Evolutionary conservation across 1,140 invertebrate species (phyloP), one percentile per base, ranked within the genome.

Genomic region (Drosophila novamexicana): DNA sequence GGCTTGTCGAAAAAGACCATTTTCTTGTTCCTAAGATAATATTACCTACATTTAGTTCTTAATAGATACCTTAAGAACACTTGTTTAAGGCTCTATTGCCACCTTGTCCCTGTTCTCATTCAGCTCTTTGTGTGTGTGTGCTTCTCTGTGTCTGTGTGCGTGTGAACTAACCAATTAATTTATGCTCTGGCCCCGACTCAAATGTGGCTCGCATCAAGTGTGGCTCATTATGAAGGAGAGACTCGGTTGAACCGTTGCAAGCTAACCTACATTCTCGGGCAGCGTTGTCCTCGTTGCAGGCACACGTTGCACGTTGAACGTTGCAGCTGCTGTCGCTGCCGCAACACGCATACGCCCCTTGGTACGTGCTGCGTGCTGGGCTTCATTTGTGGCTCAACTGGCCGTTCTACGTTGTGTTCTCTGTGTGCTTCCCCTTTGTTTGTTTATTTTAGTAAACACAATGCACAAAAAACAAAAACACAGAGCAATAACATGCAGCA

Each of bases 371-470:
- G 47, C 58, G 56, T 37, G 64, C 50, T 40, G 57, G 37, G 71
- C 66, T 71, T 52, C 53, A 64, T 68, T 76, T 75, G 56, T 58
- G 49, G 42, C 39, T 32, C 72, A 56, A 68, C 62, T 79, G 53
- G 8, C 61, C 44, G 42, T 18, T 59, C 42, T 14, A 32, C 47
- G 37, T 44, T 50, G 16, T 36, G 39, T 44, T 61, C 40, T 18
- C 36, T 32, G 4, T 14, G 7, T 16, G 6, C n/a, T 47, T 14
- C 59, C 16, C 34, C 45, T 49, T 37, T 75, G 61, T 59, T 66
- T 78, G 73, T 62, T 78, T 78, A 78, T 78, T 78, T 78, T 78
- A 52, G 73, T 78, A 76, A 71, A 67, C 72, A 76, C 52, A 63
- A 44, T 52, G 37, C 44, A 61, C 42, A 10, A 66, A 56, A 61